These are phyloP conservation scores for Troilus luridus DNA, from an alignment of 2,888 invertebrate genomes.

Conservation along the genomic window DNA sequence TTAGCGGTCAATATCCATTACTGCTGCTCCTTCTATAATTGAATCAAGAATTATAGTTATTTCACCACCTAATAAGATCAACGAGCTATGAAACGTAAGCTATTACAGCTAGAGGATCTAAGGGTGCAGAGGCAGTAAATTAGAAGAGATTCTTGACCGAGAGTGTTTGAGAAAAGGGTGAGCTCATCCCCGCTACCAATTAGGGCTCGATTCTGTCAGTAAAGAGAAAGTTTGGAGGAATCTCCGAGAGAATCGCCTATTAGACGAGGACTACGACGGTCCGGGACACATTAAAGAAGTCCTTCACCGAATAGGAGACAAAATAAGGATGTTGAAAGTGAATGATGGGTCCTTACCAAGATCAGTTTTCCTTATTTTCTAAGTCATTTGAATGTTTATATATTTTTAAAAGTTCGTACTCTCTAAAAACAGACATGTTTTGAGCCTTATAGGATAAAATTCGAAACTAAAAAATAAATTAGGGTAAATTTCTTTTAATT, in stretches of 20 bases:
- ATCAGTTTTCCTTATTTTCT: background rate
- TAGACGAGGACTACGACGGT: background rate
- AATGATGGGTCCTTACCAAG: background rate
- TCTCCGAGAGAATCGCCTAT: background rate
- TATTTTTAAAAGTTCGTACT: background rate
- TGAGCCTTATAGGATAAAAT: background rate
- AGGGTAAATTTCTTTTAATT: background rate
- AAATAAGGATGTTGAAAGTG: background rate
- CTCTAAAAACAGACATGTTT: background rate
- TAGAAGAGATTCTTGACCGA: background rate
- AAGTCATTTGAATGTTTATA: background rate
- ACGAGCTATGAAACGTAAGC: background rate
- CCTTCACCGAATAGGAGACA: background rate
- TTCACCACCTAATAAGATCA: background rate
- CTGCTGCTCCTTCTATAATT: background rate
- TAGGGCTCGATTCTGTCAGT: background rate
- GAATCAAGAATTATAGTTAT: slow-evolving; percentile 14
- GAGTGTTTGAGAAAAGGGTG: background rate
- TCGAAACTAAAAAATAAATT: background rate
- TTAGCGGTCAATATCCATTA: background rate
- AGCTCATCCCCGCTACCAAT: background rate
- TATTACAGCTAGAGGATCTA: background rate
- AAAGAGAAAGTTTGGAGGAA: background rate
- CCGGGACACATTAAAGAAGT: background rate
- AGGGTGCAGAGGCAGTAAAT: background rate